Evolutionary conservation across 1,140 invertebrate genomes (phyloP), one percentile per base, ranked within the genome.

Genomic region (Drosophila jambulina): DNA sequence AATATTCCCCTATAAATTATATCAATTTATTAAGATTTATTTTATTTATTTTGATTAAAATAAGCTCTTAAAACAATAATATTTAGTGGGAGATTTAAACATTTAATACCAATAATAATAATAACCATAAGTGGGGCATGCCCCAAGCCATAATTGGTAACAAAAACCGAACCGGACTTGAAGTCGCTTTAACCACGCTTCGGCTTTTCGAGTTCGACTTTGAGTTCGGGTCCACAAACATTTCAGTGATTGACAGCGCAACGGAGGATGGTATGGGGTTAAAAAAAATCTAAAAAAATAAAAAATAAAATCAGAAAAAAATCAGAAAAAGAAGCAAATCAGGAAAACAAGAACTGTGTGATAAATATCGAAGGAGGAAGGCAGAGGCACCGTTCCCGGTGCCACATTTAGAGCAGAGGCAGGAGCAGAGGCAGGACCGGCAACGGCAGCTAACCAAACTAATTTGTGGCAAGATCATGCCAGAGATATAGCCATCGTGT

Each of bases 401-500:
- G 75, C 75, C 75, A 78, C 75, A 78, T 78, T 78, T 78, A 78
- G 75, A 78, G 75, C 60, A 79, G 32, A 10, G 13, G 2, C 51
- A 62, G 43, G 40, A 53, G 62, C 75, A 17, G 45, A 15, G 25
- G 23, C 38, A 21, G 34, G 25, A 62, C 53, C 79, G 10, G 51
- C 51, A 87, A 83, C 84, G 65, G 84, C 84, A 88, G 84, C 85
- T 88, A 88, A 87, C 84, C 84, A 90, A 88, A 88, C 84, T 88
- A 90, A 88, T 90, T 88, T 88, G 84, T 88, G 85, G 84, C 75
- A 88, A 90, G 84, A 88, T 88, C 84, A 88, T 88, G 85, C 85
- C 85, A 84, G 85, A 90, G 84, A 88, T 88, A 88, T 84, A 90
- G 84, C 77, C 84, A 88, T 84, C 32, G 42, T 38, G 42, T 40